Percentiles rank a stretch among this genome's conserved stretches.
Evolutionary conservation across 2,113 vertebrate species (phyloP).

Genomic region (Bungarus multicinctus): DNA sequence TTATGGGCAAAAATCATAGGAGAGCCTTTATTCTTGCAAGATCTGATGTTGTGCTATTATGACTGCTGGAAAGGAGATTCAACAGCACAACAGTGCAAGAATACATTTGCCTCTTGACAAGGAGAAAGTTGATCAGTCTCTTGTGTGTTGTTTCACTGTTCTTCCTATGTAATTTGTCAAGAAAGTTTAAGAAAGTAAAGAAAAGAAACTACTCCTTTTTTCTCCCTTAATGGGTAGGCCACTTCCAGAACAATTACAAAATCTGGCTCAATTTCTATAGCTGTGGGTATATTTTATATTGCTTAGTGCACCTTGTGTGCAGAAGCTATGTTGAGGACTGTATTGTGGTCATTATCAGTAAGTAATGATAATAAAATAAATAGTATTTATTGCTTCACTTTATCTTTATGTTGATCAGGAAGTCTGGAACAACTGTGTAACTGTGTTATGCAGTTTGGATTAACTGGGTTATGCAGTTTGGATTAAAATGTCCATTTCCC

Average conservation of each 20-base stretch:
- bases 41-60: not conserved
- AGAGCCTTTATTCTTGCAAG: not conserved
- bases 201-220: not conserved
- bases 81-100: not conserved
- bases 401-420: not conserved
- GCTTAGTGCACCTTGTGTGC: not conserved
- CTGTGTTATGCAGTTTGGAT: not conserved
- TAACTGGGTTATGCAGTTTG: not conserved
- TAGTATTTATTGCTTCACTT: not conserved
- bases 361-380: not conserved
- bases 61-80: not conserved
- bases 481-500: not conserved
- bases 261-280: not conserved
- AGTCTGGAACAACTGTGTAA: not conserved
- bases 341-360: not conserved
- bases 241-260: not conserved
- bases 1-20: not conserved
- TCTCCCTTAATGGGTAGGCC: not conserved
- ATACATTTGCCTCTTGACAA: not conserved
- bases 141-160: not conserved
- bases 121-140: not conserved
- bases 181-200: not conserved
- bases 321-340: not conserved
- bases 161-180: not conserved
- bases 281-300: not conserved